Base-by-base conservation (phyloP, 2,113 vertebrate genomes). In the Cinclus mexicanus region DNA sequence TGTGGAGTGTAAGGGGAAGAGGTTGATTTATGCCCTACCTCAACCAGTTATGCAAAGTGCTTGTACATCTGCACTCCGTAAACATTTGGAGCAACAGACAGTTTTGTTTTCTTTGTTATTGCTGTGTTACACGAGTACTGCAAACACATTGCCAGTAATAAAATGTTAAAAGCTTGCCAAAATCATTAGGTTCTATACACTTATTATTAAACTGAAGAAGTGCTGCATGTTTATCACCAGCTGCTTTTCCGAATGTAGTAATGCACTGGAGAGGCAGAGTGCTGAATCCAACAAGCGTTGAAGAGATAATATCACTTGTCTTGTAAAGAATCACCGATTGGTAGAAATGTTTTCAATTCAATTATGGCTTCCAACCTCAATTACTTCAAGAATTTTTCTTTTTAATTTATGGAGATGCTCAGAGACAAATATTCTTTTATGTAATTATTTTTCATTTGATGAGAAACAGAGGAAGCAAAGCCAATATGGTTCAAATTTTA, bases 181-280 rank as follows among this genome's bases (percentile, higher is more conserved):
- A 94, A 82, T 93, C 46, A 63, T 95, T 96, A 90, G 35, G 82
- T 95, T 93, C 94, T 95, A 77, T 88, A 63, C 5, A 26, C 50
- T 82, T 95, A 79, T 76, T 95, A 91, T 91, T 94, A 88, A 69
- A 83, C 35, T 91, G 78, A 77, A 90, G 75, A 84, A 95, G 37
- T 46, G n/a, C 79, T 92, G 90, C 72, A 10, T 89, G 87, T 93
- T 97, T 84, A 77, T 94, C 71, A 83, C 84, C 94, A 95, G 92
- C 87, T 97, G 81, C 59, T 94, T 94, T 94, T 83, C 64, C 22
- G 25, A 90, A 84, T 90, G 92, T n/a, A 61, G 64, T n/a, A 80
- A 57, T n/a, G 72, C 29, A 17, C 61, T 71, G 24, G 65, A 79
- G 57, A 88, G 63, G 67, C 87, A 57, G 59, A 46, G 75, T 65